Conservation (phyloP, 2,113 vertebrate genomes). For the Sylvia atricapilla region DNA sequence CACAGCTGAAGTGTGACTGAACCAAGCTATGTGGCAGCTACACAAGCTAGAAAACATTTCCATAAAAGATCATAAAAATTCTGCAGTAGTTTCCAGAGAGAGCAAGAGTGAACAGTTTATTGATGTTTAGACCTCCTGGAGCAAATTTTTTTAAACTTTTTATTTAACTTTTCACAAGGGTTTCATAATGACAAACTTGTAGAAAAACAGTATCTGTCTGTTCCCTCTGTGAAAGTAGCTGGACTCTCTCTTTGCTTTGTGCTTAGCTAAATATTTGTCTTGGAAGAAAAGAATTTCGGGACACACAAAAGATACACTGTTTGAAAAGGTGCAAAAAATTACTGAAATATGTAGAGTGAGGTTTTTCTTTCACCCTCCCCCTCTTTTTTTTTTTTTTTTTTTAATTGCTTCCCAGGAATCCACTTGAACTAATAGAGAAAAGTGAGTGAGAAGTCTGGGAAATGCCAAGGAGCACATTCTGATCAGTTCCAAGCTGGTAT, state of each 20-base stretch:
- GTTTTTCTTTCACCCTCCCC: background rate
- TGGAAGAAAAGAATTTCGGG: constrained; percentile 62
- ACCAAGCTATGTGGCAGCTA: constrained; percentile 15
- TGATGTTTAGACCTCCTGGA: constrained; percentile 48
- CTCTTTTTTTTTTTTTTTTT: background rate
- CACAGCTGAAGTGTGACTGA: background rate
- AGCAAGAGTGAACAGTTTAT: constrained; percentile 6
- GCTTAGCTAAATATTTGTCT: constrained; percentile 71
- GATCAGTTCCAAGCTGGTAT: background rate
- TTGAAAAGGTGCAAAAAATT: constrained; percentile 62
- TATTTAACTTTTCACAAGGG: constrained; percentile 14
- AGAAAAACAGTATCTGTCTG: constrained; percentile 29
- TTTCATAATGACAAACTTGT: constrained; percentile 47
- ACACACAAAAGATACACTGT: constrained; percentile 58
- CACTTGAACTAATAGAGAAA: background rate
- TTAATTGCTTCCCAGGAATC: constrained; percentile 7
- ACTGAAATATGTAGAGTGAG: background rate
- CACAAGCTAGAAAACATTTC: constrained; percentile 41
- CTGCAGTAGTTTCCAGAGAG: constrained; percentile 36
- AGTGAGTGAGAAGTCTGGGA: background rate
- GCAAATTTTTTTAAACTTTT: background rate
- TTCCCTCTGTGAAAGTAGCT: constrained; percentile 27
- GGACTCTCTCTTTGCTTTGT: constrained; percentile 50
- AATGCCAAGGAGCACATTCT: background rate
- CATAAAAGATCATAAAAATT: constrained; percentile 57